Percentiles rank a stretch among this genome's conserved stretches.
These are phyloP conservation scores for Lanistes nyassanus DNA, from an alignment of 1,140 invertebrate genomes.

Conservation along the genomic window DNA sequence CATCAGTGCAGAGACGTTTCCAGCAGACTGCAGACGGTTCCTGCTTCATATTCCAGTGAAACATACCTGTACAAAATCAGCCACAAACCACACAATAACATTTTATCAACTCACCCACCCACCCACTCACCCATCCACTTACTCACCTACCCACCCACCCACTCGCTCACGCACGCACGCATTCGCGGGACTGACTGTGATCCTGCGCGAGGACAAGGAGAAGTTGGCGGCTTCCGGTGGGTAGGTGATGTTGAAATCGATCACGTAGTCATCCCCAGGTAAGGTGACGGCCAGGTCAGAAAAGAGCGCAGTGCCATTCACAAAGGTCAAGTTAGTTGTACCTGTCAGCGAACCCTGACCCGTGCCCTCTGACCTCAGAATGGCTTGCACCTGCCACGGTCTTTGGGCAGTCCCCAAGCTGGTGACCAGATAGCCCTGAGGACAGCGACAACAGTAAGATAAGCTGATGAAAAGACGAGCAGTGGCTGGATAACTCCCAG, in stretches of 20 bases:
- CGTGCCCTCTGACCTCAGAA: slow-evolving; percentile 31
- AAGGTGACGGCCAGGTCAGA: slow-evolving; percentile 40
- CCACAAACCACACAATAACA: not conserved
- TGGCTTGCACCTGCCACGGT: slow-evolving; percentile 48
- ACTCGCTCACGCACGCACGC: not conserved
- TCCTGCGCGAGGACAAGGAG: slow-evolving; percentile 21
- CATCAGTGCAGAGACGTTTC: too few relatives aligned
- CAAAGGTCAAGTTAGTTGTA: slow-evolving; percentile 34
- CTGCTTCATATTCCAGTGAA: too few relatives aligned
- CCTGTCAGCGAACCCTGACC: slow-evolving; percentile 31
- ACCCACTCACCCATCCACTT: not conserved
- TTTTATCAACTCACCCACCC: not conserved
- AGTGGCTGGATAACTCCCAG: too few relatives aligned
- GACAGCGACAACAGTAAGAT: too few relatives aligned
- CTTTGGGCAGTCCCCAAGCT: slow-evolving; percentile 29
- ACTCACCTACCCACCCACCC: not conserved
- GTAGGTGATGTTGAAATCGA: slow-evolving; percentile 46
- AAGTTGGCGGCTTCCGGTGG: slow-evolving; percentile 47
- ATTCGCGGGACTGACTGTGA: slow-evolving; percentile 21
- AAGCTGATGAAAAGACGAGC: too few relatives aligned
- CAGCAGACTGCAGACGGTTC: too few relatives aligned
- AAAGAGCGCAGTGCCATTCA: slow-evolving; percentile 52
- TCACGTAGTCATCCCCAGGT: slow-evolving; percentile 41
- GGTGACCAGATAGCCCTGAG: slow-evolving; percentile 39
- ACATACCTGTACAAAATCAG: not conserved